Evolutionary conservation across 2,113 vertebrate species (phyloP).

Genomic region (Delphinus delphis): DNA sequence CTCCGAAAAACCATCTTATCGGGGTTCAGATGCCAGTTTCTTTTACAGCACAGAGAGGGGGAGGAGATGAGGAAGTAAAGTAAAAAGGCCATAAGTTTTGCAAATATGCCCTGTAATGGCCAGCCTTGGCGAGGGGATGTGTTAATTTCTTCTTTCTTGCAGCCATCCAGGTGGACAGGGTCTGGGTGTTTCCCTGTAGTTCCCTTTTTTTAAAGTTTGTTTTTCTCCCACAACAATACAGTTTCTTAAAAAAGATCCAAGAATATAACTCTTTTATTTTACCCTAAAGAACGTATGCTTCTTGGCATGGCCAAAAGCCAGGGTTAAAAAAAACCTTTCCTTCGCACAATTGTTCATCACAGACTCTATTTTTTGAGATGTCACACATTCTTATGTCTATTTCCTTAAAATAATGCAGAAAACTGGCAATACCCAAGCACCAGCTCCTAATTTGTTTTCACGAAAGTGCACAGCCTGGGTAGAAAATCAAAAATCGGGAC

Average conservation of each 20-base stretch:
- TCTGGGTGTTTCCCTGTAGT: not conserved
- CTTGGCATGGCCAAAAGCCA: not conserved
- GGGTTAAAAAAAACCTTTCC: not conserved
- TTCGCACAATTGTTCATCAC: not conserved
- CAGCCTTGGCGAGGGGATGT: too few relatives aligned
- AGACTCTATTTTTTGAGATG: conserved; percentile 44
- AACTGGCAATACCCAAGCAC: conserved; percentile 1
- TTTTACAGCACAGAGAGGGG: too few relatives aligned
- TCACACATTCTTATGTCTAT: conserved; percentile 16
- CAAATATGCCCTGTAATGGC: too few relatives aligned
- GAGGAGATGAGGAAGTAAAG: too few relatives aligned
- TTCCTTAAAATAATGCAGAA: conserved; percentile 12
- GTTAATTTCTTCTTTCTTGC: too few relatives aligned
- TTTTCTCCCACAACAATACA: not conserved
- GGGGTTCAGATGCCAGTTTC: too few relatives aligned
- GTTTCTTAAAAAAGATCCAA: not conserved
- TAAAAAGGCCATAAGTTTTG: too few relatives aligned
- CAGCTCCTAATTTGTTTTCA: conserved; percentile 51
- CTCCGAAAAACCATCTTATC: too few relatives aligned
- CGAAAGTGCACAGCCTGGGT: not conserved
- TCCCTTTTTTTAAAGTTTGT: not conserved
- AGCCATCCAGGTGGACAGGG: too few relatives aligned
- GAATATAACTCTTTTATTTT: not conserved
- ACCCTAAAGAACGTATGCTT: not conserved
- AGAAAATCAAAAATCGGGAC: not conserved